A percentile compares a stretch with the other conserved stretches of the same genome.
These are phyloP conservation scores for Mirza zaza DNA, from an alignment of 2,113 vertebrate genomes.

Conservation along the genomic window DNA sequence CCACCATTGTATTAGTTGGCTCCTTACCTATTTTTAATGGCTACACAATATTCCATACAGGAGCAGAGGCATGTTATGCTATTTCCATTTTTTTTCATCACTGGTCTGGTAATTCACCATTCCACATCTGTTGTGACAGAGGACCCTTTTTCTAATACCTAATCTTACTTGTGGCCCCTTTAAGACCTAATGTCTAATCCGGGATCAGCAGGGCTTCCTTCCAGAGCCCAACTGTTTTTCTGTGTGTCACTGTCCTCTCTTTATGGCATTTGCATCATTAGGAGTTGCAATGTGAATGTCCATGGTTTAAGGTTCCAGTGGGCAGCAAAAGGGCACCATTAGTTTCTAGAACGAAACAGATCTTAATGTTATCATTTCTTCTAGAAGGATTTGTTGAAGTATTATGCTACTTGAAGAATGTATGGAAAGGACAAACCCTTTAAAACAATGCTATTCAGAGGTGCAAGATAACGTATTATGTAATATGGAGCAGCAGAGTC, in stretches of 20 bases:
- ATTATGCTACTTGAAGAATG: not conserved
- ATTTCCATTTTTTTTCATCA: not conserved
- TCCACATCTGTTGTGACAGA: not conserved
- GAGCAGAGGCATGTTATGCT: not conserved
- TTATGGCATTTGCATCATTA: not conserved
- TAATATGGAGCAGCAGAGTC: not conserved
- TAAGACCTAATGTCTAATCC: conserved; percentile 55
- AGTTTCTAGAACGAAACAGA: not conserved
- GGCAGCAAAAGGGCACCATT: not conserved
- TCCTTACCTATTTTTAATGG: not conserved
- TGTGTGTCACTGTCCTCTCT: not conserved
- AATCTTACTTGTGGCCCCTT: not conserved
- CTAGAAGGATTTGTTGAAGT: not conserved
- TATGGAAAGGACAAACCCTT: not conserved
- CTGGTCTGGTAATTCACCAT: not conserved
- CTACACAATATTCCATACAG: not conserved
- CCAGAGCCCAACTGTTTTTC: not conserved
- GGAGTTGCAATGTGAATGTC: not conserved
- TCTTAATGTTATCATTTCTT: not conserved
- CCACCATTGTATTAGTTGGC: not conserved
- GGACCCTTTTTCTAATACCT: not conserved
- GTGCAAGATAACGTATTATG: not conserved
- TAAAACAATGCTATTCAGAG: not conserved
- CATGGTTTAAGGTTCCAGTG: not conserved
- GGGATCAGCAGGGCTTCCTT: not conserved